phyloP scores from a whole-genome alignment of 2,797 vertebrate genomes.

The Gambelia wislizenii region DNA sequence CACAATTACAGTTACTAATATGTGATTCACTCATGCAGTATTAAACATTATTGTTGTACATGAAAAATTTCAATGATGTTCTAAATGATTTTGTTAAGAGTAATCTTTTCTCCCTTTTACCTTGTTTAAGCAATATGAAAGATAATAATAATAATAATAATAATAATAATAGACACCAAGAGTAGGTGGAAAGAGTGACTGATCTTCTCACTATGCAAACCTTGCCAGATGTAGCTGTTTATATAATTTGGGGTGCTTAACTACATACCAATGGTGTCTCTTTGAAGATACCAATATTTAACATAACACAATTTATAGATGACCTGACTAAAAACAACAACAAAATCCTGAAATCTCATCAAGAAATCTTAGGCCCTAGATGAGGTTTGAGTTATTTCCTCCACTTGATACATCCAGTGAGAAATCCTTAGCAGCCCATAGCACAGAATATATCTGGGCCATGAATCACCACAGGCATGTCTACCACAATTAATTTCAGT shows the following conservation, averaged over 20 bases:
- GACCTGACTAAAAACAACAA: too few species aligned
- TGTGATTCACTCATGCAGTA: too few species aligned
- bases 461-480: neutral
- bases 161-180: neutral
- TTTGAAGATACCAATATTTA: neutral
- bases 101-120: neutral
- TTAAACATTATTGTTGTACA: neutral
- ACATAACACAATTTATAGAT: neutral
- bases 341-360: neutral
- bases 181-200: neutral
- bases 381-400: neutral
- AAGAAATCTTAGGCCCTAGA: neutral
- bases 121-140: neutral
- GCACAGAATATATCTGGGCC: neutral
- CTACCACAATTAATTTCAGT: neutral
- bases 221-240: neutral
- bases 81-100: neutral
- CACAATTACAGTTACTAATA: neutral
- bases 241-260: neutral
- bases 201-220: neutral
- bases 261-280: neutral
- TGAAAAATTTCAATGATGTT: neutral
- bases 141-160: neutral
- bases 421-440: neutral
- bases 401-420: neutral